Conservation (phyloP, 2,888 invertebrate genomes). For the Agelastica alni region DNA sequence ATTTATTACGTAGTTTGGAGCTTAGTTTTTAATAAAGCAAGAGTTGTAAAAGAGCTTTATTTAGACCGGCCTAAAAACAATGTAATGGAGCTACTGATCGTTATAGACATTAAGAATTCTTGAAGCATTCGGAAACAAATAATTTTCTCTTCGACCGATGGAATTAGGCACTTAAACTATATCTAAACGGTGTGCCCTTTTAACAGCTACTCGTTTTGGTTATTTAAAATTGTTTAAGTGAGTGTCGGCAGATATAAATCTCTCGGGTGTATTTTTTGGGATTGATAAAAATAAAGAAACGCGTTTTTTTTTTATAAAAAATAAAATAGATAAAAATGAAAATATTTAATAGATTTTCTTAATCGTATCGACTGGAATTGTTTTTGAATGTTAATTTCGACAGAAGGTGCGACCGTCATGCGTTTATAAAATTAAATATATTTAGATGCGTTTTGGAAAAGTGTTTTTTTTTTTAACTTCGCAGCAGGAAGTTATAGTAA, state of each 20-base stretch:
- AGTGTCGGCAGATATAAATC: constrained; percentile 3
- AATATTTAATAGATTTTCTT: background rate
- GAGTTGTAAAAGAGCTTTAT: too few species aligned
- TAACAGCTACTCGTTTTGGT: constrained; percentile 11
- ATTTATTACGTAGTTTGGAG: too few species aligned
- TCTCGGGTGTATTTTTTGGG: background rate
- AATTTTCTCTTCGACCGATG: too few species aligned
- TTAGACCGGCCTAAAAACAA: too few species aligned
- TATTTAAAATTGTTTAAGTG: background rate
- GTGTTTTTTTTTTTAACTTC: too few species aligned
- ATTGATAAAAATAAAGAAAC: background rate
- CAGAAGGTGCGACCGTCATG: background rate
- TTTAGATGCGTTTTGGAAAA: background rate
- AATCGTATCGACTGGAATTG: background rate
- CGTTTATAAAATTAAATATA: background rate
- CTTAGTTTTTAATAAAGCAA: too few species aligned
- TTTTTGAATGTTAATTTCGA: constrained; percentile 1
- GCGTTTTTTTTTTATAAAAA: background rate
- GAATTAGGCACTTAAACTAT: constrained; percentile 9
- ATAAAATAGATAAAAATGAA: background rate
- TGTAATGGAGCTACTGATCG: too few species aligned
- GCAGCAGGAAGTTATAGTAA: too few species aligned
- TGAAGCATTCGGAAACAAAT: too few species aligned
- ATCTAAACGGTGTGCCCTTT: constrained; percentile 2
- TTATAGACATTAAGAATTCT: too few species aligned